Evolutionary conservation across 2,113 vertebrate genomes (phyloP), one percentile per base, ranked within the genome.

Genomic region (Halcyon malimbica): DNA sequence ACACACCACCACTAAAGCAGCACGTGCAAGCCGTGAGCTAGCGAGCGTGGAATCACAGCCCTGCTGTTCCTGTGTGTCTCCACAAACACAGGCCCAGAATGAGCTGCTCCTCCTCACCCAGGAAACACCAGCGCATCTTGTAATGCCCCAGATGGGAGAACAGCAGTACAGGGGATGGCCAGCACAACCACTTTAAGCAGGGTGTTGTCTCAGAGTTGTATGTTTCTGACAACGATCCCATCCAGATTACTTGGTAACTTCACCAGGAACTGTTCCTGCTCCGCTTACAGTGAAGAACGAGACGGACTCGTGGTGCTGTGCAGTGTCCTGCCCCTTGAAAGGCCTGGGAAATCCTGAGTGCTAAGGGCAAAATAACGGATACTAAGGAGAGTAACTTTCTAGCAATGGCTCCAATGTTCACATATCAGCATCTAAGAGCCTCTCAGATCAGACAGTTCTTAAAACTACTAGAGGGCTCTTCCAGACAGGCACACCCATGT

Each of bases 1-100:
- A 16, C 4, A 7, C 14, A 31, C 42, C 80, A n/a, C 6, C 2
- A 1, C 73, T 28, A 6, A 14, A 77, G 69, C 64, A 9, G 35
- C 62, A 46, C 0, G 0, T 19, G 46, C 50, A 54, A 80, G 37
- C 59, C 2, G 9, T 16, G 53, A 23, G 4, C 28, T 12, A 28
- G 28, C 2, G 2, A 63, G 51, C n/a, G 3, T 13, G n/a, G 37
- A 48, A 84, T 25, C 75, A 48, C 65, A 71, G 31, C 25, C 51
- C 28, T 3, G 0, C 39, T 13, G 42, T 51, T 62, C 8, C 31
- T 16, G 17, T 35, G 26, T 6, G 2, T 13, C 59, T 23, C 68
- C 15, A 14, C 46, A 59, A 17, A 76, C 29, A 5, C 16, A 42
- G 48, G 6, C 76, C 31, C 62, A 83, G 16, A 41, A 53, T 29